Evolutionary conservation across 2,888 invertebrate species (phyloP), one percentile per base, ranked within the genome.

Genomic region (Hololepta plana): DNA sequence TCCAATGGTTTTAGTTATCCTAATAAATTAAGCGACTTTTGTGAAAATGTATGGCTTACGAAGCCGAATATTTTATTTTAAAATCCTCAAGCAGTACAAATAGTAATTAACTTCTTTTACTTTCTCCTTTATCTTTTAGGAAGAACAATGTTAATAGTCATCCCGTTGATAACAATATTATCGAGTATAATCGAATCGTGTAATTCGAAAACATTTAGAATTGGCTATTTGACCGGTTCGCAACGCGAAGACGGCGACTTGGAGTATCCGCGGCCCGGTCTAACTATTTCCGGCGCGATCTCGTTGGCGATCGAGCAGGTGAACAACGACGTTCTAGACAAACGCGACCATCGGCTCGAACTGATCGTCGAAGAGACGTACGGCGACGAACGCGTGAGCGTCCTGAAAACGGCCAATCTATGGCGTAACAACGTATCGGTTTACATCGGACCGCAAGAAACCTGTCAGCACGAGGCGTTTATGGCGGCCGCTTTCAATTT

Each of bases 401-500:
- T 91, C 37, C 62, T 72, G 28, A 72, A 73, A 59, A 87, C 87
- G 14, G 88, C 88, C 2, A 63, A 77, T 9, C 55, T 88, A 20
- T 84, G 87, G 79, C 29, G 27, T 6, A 62, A 67, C 36, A 81
- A 87, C 44, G 72, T 91, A 27, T 74, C 81, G 2, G 90, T 72
- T 16, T 88, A 84, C 49, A 81, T 93, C 39, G 91, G 90, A 1
- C 82, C 82, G 0, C 81, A 82, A 46, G 85, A 85, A 51, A 82
- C 87, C 0, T 88, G 91, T 51, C 72, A 84, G 11, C 87, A 90
- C 52, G 91, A 93, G 55, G 91, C 84, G 0, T 70, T 81, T 38
- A 80, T 93, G 72, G 90, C 91, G 0, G 80, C 88, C 2, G 80
- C 88, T 20, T 88, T 91, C 57, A 88, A 91, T 53, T 59, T 90